Conservation (phyloP, 2,113 vertebrate genomes). For the Ammospiza caudacuta region DNA sequence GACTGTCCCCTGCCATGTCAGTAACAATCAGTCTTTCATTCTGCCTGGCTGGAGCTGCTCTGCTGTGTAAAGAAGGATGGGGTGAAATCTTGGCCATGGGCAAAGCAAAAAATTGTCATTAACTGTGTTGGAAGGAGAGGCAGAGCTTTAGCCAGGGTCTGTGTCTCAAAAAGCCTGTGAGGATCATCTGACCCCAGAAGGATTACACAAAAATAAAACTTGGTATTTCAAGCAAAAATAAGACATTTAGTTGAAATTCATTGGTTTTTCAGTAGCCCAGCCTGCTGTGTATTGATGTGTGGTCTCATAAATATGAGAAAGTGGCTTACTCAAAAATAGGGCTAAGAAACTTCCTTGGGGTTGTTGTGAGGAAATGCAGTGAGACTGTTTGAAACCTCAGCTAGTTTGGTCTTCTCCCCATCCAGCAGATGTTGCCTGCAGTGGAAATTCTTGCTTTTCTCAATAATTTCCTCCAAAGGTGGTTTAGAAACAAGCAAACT, state of each 20-base stretch:
- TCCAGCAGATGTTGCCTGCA: neutral
- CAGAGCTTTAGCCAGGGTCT: neutral
- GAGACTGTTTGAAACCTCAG: neutral
- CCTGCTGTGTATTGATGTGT: neutral
- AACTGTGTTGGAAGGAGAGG: neutral
- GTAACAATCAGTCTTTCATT: slow-evolving; percentile 27
- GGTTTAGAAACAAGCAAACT: neutral
- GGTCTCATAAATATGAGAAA: neutral
- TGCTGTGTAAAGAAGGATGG: neutral
- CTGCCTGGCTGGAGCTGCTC: neutral
- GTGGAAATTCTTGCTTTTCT: neutral
- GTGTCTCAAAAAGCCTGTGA: neutral
- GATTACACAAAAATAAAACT: neutral
- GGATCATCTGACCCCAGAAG: neutral
- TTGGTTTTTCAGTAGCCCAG: neutral
- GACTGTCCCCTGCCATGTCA: neutral
- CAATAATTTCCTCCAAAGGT: neutral
- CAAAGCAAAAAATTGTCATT: neutral
- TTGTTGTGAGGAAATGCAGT: neutral
- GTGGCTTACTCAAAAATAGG: neutral
- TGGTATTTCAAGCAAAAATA: neutral
- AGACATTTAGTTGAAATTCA: neutral
- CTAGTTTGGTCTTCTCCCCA: neutral
- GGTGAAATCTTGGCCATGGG: neutral
- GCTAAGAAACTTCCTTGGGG: neutral